Base-by-base conservation (phyloP, 2,888 invertebrate species). In the Automeris io region DNA sequence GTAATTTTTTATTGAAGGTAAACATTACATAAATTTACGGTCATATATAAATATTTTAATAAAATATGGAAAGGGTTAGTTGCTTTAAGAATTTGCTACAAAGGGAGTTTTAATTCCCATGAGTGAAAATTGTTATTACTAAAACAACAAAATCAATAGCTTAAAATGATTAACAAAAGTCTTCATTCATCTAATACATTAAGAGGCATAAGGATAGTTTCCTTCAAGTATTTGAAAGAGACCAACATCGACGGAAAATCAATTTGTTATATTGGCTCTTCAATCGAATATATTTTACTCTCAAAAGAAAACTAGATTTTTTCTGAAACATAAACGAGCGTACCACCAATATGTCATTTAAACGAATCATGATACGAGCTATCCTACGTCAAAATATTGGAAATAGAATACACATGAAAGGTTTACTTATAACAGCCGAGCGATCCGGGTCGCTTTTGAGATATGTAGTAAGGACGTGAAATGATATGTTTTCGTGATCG, bases 361-460 rank as follows among this genome's bases (percentile, higher is more conserved):
- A 78, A 80, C 77, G 76, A 74, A 70, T 29, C 69, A 69, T 66
- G 65, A 75, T 78, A 72, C 70, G 71, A 70, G 70, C 64, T 61
- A 58, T 67, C 65, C 67, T 67, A 70, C 72, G 76, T 75, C 70
- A 70, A 71, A 75, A 78, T 78, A 74, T 74, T 66, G 62, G 61
- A 63, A 77, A 75, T 78, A 78, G 81, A 80, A 78, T 75, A 78
- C 76, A 81, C 74, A 79, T 79, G 72, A 81, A 82, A 77, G 77
- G 75, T 78, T 79, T 72, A 73, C 74, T 77, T 70, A 71, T 73
- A 76, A 72, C 72, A 72, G 65, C 63, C 60, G 67, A 66, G 57
- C 59, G 66, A 68, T 58, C 63, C 54, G 51, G 53, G 63, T 61
- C 65, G 68, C 65, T 70, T 73, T 70, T 56, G 49, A 61, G 69